These are phyloP conservation scores for Cheilinus undulatus DNA, from an alignment of 2,113 vertebrate genomes.

Conservation along the genomic window DNA sequence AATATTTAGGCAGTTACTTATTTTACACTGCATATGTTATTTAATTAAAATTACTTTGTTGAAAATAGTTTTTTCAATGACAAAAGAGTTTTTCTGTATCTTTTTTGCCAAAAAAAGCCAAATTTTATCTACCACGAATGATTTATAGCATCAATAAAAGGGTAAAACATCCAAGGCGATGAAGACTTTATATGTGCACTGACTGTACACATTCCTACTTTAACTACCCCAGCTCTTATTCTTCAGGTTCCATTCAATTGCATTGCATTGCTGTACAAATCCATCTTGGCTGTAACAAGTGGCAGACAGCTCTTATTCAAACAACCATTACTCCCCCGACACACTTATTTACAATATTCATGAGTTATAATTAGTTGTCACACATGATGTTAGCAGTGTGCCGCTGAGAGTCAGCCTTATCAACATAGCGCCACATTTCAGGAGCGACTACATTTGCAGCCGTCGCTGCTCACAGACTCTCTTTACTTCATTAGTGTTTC, in stretches of 20 bases:
- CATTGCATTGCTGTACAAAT: conserved; percentile 8
- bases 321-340: conserved; percentile 53
- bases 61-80: too few relatives aligned
- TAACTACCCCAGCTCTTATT: neutral
- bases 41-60: too few relatives aligned
- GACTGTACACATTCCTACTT: neutral
- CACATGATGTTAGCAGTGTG: conserved; percentile 66
- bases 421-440: conserved; percentile 56
- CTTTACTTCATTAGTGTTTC: conserved; percentile 62
- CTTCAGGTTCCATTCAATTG: neutral
- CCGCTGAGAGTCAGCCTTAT: conserved; percentile 65
- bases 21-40: too few relatives aligned
- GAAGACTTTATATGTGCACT: neutral
- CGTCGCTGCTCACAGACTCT: conserved; percentile 22
- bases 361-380: conserved; percentile 76
- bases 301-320: conserved; percentile 62
- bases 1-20: too few relatives aligned
- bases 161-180: too few relatives aligned
- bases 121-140: too few relatives aligned
- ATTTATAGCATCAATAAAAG: too few relatives aligned
- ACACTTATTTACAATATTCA: conserved; percentile 72
- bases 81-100: too few relatives aligned
- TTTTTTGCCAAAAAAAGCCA: too few relatives aligned
- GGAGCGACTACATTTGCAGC: conserved; percentile 35
- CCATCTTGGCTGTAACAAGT: conserved; percentile 44